Conservation (phyloP, 2,113 vertebrate genomes). For the Seriola aureovittata region DNA sequence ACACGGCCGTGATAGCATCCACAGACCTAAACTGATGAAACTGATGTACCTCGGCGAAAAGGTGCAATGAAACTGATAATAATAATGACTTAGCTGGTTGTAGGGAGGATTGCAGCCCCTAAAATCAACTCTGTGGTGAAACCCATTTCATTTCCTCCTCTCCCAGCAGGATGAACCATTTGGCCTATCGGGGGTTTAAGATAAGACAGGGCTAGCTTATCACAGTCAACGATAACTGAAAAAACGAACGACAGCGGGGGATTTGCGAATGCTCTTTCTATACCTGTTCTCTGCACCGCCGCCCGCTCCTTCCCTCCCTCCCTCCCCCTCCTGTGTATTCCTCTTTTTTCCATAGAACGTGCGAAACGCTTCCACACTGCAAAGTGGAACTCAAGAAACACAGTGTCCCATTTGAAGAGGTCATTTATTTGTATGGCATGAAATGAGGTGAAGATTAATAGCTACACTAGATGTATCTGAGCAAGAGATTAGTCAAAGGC, state of each 20-base stretch:
- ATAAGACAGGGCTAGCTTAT: conserved; percentile 84
- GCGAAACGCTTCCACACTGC: conserved; percentile 57
- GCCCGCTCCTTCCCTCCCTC: too few species aligned
- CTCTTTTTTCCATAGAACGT: conserved; percentile 33
- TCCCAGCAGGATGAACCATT: conserved; percentile 71
- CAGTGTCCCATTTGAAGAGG: conserved; percentile 74
- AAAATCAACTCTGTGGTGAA: conserved; percentile 68
- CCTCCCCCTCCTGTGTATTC: neutral
- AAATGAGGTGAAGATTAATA: conserved; percentile 75
- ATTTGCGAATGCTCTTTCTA: conserved; percentile 73
- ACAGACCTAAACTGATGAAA: conserved; percentile 49
- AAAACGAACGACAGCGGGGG: conserved; percentile 75
- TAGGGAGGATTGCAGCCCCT: conserved; percentile 45
- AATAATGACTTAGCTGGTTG: conserved; percentile 63
- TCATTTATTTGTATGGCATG: conserved; percentile 72
- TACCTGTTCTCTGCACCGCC: conserved; percentile 45
- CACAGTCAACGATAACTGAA: conserved; percentile 74
- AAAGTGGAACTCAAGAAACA: conserved; percentile 66
- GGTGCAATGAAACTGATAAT: conserved; percentile 62
- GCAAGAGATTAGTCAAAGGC: conserved; percentile 71
- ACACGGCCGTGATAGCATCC: conserved; percentile 15
- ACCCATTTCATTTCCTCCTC: conserved; percentile 73
- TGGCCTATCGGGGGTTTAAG: conserved; percentile 78
- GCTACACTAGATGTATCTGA: conserved; percentile 59
- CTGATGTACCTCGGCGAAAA: conserved; percentile 42